Percentiles rank a stretch among this genome's conserved stretches.
These are phyloP conservation scores for Actinia tenebrosa DNA, from an alignment of 64 coral and sea anemone genomes.

Conservation along the genomic window DNA sequence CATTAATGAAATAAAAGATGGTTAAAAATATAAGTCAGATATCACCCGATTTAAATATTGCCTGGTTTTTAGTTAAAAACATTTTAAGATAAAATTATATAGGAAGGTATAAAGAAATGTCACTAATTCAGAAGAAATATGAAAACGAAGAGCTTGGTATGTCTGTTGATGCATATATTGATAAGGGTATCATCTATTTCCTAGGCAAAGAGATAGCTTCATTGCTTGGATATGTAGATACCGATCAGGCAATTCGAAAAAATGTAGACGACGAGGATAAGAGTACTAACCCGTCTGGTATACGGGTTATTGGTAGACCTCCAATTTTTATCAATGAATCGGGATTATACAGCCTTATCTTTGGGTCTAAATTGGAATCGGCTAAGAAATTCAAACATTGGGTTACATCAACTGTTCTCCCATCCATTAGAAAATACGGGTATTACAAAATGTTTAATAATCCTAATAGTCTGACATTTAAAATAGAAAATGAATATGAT, in stretches of 20 bases:
- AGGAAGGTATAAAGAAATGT: too few species aligned
- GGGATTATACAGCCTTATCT: not conserved
- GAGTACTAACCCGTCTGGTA: not conserved
- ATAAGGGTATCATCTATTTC: not conserved
- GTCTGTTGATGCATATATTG: too few species aligned
- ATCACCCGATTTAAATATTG: too few species aligned
- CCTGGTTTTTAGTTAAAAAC: too few species aligned
- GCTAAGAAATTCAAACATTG: slow-evolving; percentile 5
- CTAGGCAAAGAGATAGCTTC: not conserved
- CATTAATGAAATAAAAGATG: too few species aligned
- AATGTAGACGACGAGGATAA: not conserved
- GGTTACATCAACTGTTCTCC: not conserved
- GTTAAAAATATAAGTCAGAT: too few species aligned
- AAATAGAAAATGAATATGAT: slow-evolving; percentile 1
- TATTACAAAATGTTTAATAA: slow-evolving; percentile 9
- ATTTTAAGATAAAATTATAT: too few species aligned
- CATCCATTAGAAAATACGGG: not conserved
- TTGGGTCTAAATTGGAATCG: not conserved
- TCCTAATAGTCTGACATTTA: not conserved
- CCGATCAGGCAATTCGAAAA: not conserved
- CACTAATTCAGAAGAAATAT: too few species aligned
- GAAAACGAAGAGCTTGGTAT: too few species aligned
- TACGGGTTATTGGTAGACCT: not conserved
- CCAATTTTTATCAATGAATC: not conserved
- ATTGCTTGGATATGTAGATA: not conserved